Evolutionary conservation across 2,888 invertebrate genomes (phyloP), one percentile per base, ranked within the genome.

Genomic region (Leucophenga maculata): DNA sequence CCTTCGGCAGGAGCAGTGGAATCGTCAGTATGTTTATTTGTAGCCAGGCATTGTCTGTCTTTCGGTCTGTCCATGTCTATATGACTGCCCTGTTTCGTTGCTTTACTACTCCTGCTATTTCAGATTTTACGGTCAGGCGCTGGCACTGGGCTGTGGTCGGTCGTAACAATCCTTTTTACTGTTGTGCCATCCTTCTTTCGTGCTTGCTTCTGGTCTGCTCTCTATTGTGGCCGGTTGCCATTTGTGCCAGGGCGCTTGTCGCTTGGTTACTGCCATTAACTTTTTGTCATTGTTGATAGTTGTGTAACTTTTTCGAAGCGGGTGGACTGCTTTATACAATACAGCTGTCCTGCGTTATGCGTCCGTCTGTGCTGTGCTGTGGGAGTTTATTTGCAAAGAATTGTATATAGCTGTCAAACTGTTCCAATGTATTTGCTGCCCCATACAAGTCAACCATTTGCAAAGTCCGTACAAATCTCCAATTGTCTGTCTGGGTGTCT

Each of bases 11-110:
- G n/a, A n/a, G 82, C 80, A 83, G 78, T 76, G 80, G 77, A 83
- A 83, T 82, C 82, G 80, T 83, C 83, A 83, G 83, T 80, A 83
- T 80, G 80, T 80, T 80, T 80, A 80, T 80, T 80, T 80, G 83
- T 82, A 83, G 82, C 71, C 73, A 68, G 71, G 67, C 62, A 64
- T 39, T 57, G 26, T 26, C 26, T 4, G 76, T 73, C 76, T 75
- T 73, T 76, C 71, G 70, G 66, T 57, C 68, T 70, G 68, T 69
- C 68, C 60, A 26, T 74, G 46, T 50, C 62, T 26, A 67, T 20
- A 50, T 50, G 50, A 13, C 48, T 50, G 16, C 14, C 50, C 16
- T 16, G 50, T 50, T 50, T 50, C 50, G 18, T 50, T 18, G 6
- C 50, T 14, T 18, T 50, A 6, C 8, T 16, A 1, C 50, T 1